Conservation (phyloP, 1,140 invertebrate genomes). For the Contarinia nasturtii region DNA sequence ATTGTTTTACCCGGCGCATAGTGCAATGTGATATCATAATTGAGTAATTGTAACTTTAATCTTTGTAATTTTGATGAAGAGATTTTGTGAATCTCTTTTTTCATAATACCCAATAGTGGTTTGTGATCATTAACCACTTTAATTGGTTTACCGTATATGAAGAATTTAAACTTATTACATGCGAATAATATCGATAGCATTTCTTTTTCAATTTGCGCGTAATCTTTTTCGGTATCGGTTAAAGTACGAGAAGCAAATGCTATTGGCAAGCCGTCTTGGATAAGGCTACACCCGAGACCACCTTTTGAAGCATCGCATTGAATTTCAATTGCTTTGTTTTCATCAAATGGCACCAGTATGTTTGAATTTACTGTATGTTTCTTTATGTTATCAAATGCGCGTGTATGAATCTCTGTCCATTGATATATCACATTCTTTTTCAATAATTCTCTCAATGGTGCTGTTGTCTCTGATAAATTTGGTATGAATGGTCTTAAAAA, state of each 20-base stretch:
- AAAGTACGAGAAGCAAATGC: constrained; percentile 16
- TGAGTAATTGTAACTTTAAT: constrained; percentile 19
- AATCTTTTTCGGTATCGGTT: constrained; percentile 10
- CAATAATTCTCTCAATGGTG: constrained; percentile 7
- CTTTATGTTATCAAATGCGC: constrained; percentile 10
- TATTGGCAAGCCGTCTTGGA: constrained; percentile 14
- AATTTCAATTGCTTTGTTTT: constrained; percentile 9
- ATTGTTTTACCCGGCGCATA: constrained; percentile 13
- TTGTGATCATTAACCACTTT: constrained; percentile 10
- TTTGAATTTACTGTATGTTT: constrained; percentile 6
- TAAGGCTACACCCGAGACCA: constrained; percentile 10
- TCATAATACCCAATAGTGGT: constrained; percentile 13
- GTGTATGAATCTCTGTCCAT: constrained; percentile 4
- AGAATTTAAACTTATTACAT: constrained; percentile 9
- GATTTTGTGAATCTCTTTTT: constrained; percentile 17
- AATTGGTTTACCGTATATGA: constrained; percentile 8
- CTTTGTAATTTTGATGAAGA: constrained; percentile 19
- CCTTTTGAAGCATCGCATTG: constrained; percentile 14
- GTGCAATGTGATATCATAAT: constrained; percentile 15
- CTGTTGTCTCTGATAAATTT: constrained; percentile 6
- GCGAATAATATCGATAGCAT: constrained; percentile 17
- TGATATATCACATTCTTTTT: constrained; percentile 6
- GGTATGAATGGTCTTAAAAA: constrained; percentile 14
- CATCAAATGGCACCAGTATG: constrained; percentile 11
- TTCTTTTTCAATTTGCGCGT: constrained; percentile 25